Base-by-base conservation (phyloP, 2,113 vertebrate genomes). In the Hemicordylus capensis region DNA sequence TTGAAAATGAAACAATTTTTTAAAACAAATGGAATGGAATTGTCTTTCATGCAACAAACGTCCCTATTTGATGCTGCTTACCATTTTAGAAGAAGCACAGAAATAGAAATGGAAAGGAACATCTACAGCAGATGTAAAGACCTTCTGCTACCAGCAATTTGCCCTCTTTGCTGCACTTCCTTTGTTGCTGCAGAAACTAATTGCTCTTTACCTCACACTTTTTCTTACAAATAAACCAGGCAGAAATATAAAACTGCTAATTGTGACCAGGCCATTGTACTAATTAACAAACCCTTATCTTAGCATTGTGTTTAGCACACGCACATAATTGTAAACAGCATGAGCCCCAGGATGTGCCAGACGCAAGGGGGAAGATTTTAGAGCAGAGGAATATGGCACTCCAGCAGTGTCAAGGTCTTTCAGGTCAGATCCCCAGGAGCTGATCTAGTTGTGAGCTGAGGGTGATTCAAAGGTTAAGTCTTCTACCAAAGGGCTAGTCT, bases 391-490 rank as follows among this genome's bases (percentile, higher is more conserved):
- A 89, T 20, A n/a, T 20, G 37, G 74, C 15, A 69, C 44, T 85
- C 20, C 0, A 54, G 76, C 56, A 34, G 90, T 89, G 88, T 93
- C 94, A 94, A 95, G 95, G 93, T 95, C 93, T 92, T 94, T 87
- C 80, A 93, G 95, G 92, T 94, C 93, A 93, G 92, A 88, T 92
- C 88, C 91, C 93, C 85, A 59, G 83, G 81, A 91, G 89, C 93
- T 92, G 93, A 93, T 89, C 87, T 94, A 86, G 58, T 90, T 92
- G 85, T 91, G 93, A 10, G 39, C 89, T 85, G 91, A 90, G 93
- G 95, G 97, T 96, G 95, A 96, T 93, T 90, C 93, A 94, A 89
- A 96, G 97, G 97, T 97, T 96, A 96, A 93, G 93, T 87, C 94
- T 93, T 92, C 92, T 95, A 94, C 94, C 91, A 80, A 92, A 90